A percentile compares a stretch with the other conserved stretches of the same genome.
phyloP scores from a whole-genome alignment of 1,140 invertebrate species.

The Drosophila lowei region DNA sequence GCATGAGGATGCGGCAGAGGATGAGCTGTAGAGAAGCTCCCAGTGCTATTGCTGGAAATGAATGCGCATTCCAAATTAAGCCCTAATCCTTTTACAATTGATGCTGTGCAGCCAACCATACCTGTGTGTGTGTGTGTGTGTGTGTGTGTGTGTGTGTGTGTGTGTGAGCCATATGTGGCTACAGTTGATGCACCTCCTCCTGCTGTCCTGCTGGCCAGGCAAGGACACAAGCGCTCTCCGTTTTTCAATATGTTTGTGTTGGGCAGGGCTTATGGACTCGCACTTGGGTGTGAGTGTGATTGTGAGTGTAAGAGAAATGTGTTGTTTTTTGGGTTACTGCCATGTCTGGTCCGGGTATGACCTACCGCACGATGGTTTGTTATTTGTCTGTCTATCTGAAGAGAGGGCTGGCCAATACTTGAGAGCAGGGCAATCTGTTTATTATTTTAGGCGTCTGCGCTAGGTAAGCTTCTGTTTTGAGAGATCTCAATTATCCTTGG shows the following conservation, averaged over 20 bases:
- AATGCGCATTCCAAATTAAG: constrained; percentile 81
- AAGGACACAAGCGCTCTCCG: constrained; percentile 9
- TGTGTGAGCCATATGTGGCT: constrained; percentile 40
- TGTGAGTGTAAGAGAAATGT: constrained; percentile 26
- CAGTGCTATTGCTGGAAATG: constrained; percentile 55
- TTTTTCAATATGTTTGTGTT: constrained; percentile 71
- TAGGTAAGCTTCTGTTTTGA: constrained; percentile 51
- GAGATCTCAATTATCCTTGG: constrained; percentile 35
- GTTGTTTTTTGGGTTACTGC: constrained; percentile 21
- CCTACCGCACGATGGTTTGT: constrained; percentile 43
- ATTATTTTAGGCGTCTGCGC: constrained; percentile 26
- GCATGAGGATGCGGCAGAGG: constrained; percentile 1
- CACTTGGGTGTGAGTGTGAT: constrained; percentile 38
- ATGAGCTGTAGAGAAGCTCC: not conserved
- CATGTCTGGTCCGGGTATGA: constrained; percentile 23
- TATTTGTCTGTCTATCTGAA: constrained; percentile 12
- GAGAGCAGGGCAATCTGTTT: constrained; percentile 22
- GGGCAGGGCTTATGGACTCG: constrained; percentile 40
- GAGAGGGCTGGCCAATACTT: constrained; percentile 11
- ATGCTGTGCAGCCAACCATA: constrained; percentile 78
- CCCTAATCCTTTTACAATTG: constrained; percentile 80
- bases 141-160: constrained; percentile 45
- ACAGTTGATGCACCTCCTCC: constrained; percentile 33
- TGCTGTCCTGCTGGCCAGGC: constrained; percentile 11
- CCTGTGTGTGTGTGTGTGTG: constrained; percentile 37